phyloP scores from a whole-genome alignment of 2,113 vertebrate species.

The Amphiprion percula region DNA sequence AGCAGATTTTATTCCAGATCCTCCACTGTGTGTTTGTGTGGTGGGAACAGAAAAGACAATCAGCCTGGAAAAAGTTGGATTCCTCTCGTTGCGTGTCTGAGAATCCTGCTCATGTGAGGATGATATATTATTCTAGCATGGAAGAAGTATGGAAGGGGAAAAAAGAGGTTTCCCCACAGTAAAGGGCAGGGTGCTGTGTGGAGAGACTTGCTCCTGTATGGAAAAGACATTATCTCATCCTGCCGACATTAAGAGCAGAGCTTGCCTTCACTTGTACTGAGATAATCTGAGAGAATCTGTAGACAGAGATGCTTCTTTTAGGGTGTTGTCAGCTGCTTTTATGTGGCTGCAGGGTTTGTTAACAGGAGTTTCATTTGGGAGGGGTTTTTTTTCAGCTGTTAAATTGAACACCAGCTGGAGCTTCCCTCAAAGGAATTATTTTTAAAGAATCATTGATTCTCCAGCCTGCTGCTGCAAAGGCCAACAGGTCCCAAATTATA shows the following conservation, averaged over 20 bases:
- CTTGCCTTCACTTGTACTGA: slow-evolving; percentile 32
- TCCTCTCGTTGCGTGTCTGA: slow-evolving; percentile 26
- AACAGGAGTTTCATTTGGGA: not conserved
- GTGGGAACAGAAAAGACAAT: slow-evolving; percentile 34
- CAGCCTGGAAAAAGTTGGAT: slow-evolving; percentile 35
- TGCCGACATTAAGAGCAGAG: not conserved
- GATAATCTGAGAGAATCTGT: slow-evolving; percentile 21
- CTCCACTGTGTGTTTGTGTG: slow-evolving; percentile 37
- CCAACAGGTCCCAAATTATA: slow-evolving; percentile 18
- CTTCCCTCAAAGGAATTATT: slow-evolving; percentile 7
- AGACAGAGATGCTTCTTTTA: slow-evolving; percentile 33
- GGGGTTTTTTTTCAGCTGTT: not conserved
- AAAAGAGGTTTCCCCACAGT: slow-evolving; percentile 25
- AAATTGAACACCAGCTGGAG: not conserved
- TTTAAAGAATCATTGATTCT: slow-evolving; percentile 23
- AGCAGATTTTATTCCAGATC: slow-evolving; percentile 31
- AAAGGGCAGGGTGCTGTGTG: slow-evolving; percentile 48
- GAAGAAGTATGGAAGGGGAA: not conserved
- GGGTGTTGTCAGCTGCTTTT: slow-evolving; percentile 35
- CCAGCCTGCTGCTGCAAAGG: not conserved
- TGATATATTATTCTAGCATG: slow-evolving; percentile 25
- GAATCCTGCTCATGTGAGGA: slow-evolving; percentile 36
- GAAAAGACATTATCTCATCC: slow-evolving; percentile 68
- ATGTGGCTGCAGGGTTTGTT: slow-evolving; percentile 1
- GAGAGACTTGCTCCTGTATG: slow-evolving; percentile 40